Percentiles rank a stretch among this genome's conserved stretches.
Conservation (phyloP, 2,797 vertebrate genomes). For the Malurus leucopterus region DNA sequence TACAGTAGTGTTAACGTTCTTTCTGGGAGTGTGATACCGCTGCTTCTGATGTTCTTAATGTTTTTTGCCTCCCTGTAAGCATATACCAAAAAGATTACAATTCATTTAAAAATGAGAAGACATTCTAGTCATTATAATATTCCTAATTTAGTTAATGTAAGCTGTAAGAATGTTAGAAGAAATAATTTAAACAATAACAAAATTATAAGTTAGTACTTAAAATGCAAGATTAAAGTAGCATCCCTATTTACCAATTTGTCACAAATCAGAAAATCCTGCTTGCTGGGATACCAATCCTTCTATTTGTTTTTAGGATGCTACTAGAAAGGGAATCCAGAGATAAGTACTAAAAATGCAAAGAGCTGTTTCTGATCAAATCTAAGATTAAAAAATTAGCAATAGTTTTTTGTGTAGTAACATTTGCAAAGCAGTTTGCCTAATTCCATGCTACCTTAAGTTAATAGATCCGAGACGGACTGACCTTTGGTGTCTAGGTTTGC, state of each 20-base stretch:
- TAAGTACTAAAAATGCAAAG: neutral
- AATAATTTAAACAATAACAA: neutral
- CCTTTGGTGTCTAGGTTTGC: slow-evolving; percentile 15
- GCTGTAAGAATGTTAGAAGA: neutral
- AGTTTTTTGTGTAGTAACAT: neutral
- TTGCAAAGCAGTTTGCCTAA: neutral
- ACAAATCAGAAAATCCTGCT: neutral
- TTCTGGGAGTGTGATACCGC: neutral
- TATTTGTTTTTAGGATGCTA: neutral
- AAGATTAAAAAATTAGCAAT: neutral
- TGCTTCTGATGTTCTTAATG: neutral
- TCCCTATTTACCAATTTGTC: neutral
- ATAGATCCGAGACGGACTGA: neutral
- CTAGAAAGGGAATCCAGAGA: neutral
- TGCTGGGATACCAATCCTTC: neutral
- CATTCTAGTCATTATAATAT: neutral
- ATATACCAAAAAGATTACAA: neutral
- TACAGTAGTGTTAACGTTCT: neutral
- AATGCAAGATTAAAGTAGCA: neutral
- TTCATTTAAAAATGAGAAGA: neutral
- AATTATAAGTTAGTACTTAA: neutral
- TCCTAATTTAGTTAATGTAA: neutral
- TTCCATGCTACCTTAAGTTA: neutral
- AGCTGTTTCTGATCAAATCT: neutral
- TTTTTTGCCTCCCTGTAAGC: neutral